A percentile compares a stretch with the other conserved stretches of the same genome.
phyloP scores from a whole-genome alignment of 2,113 vertebrate genomes.

The Orcinus orca region DNA sequence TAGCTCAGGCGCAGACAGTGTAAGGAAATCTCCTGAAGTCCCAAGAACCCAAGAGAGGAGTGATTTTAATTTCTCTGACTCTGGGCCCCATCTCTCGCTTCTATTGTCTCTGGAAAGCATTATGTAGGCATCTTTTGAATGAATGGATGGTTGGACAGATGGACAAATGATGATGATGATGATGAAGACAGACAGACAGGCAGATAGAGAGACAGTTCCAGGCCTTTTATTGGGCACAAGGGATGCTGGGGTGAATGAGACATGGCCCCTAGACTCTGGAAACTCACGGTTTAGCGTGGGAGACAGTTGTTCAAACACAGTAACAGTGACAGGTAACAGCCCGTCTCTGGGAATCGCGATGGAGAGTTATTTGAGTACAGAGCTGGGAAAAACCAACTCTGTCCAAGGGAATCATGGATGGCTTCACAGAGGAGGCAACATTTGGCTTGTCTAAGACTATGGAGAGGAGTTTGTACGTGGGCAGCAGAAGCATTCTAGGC shows the following conservation, averaged over 20 bases:
- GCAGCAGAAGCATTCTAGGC: neutral
- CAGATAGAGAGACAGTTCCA: neutral
- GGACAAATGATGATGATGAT: neutral
- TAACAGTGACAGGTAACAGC: neutral
- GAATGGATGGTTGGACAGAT: neutral
- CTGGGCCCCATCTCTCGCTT: neutral
- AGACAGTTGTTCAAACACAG: neutral
- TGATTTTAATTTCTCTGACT: neutral
- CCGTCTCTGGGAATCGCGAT: neutral
- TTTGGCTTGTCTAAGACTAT: neutral
- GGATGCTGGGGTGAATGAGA: neutral
- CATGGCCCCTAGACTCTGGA: neutral
- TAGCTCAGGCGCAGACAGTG: neutral
- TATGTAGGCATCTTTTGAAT: neutral
- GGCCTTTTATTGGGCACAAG: neutral
- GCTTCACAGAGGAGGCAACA: neutral
- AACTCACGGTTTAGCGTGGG: rapidly evolving
- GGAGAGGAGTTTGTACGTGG: neutral
- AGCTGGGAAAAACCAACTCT: neutral
- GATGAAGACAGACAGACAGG: neutral
- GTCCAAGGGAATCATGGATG: neutral
- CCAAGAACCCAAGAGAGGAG: neutral
- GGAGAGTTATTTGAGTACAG: neutral
- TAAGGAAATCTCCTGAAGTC: neutral
- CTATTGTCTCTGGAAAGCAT: neutral